Evolutionary conservation across 2,888 invertebrate genomes (phyloP).

Genomic region (Brenthis daphne): DNA sequence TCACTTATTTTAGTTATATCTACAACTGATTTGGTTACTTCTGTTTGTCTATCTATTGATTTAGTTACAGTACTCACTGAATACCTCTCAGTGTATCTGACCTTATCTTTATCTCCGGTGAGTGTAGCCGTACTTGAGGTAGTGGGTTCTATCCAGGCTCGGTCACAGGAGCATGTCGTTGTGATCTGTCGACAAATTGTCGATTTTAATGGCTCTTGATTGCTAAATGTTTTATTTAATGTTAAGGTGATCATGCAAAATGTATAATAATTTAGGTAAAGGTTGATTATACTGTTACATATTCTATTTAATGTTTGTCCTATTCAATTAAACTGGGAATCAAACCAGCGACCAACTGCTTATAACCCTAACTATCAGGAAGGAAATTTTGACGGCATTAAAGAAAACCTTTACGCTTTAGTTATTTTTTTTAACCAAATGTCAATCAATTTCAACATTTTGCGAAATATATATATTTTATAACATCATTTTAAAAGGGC

Average conservation of each 20-base stretch:
- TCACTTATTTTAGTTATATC: conserved; percentile 51
- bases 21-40: conserved; percentile 41
- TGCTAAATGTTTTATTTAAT: conserved; percentile 25
- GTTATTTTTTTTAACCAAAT: no score
- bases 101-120: conserved; percentile 53
- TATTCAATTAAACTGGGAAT: background rate
- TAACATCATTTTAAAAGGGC: no score
- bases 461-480: no score
- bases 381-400: background rate
- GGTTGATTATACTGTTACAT: no score
- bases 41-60: conserved; percentile 47
- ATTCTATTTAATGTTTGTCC: no score
- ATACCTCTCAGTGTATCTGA: conserved; percentile 16
- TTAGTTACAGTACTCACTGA: conserved; percentile 39
- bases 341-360: background rate
- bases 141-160: conserved; percentile 57
- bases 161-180: conserved; percentile 58
- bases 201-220: conserved; percentile 48
- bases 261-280: background rate
- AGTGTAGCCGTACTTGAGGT: conserved; percentile 69
- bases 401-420: background rate
- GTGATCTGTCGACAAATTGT: conserved; percentile 70
- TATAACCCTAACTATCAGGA: conserved; percentile 1
- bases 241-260: conserved; percentile 3
- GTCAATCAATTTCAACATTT: no score